A percentile compares a stretch with the other conserved stretches of the same genome.
Conservation (phyloP, 2,888 invertebrate species). For the Campaea margaritaria region DNA sequence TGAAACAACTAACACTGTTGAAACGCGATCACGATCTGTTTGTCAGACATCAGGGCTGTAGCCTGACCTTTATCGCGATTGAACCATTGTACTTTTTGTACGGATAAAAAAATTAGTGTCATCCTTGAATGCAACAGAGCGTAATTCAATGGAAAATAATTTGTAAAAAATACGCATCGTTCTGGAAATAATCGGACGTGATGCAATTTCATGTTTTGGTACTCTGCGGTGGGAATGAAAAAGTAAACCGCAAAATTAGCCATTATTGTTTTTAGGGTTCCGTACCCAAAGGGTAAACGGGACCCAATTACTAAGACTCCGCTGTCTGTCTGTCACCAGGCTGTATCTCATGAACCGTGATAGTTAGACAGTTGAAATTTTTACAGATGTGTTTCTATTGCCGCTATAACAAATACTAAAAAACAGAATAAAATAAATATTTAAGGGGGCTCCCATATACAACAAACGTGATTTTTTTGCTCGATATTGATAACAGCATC, state of each 20-base stretch:
- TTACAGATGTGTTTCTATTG: no score
- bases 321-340: no score
- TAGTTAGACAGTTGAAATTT: no score
- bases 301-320: no score
- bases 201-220: constrained; percentile 26
- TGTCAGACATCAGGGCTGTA: constrained; percentile 48
- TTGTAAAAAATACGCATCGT: constrained; percentile 14
- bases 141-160: constrained; percentile 49
- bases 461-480: no score
- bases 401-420: no score
- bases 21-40: constrained; percentile 45
- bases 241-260: not conserved
- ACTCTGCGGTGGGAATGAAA: constrained; percentile 1
- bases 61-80: constrained; percentile 61
- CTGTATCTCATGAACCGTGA: no score
- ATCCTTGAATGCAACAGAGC: constrained; percentile 72
- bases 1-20: constrained; percentile 42
- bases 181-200: constrained; percentile 36
- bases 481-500: no score
- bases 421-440: no score
- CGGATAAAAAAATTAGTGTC: constrained; percentile 66
- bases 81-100: constrained; percentile 55
- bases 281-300: no score
- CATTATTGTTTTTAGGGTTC: no score
- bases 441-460: no score